Evolutionary conservation across 2,797 vertebrate species (phyloP).

Genomic region (Mareca strepera): DNA sequence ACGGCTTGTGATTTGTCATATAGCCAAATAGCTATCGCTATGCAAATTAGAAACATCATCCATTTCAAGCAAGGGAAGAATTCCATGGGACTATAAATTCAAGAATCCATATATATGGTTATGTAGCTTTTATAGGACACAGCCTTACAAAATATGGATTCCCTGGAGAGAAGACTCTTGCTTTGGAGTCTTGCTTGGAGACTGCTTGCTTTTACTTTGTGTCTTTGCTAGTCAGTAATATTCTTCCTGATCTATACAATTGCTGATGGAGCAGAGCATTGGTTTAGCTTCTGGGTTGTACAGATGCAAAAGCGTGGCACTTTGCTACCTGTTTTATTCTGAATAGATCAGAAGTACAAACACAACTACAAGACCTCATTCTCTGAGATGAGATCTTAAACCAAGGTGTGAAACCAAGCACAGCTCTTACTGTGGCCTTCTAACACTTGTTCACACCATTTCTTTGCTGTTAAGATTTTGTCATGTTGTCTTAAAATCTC

Average conservation of each 20-base stretch:
- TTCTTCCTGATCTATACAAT: background rate
- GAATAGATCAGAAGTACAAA: background rate
- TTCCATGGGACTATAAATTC: background rate
- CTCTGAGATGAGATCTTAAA: background rate
- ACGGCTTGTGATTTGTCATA: background rate
- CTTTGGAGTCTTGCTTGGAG: too few relatives aligned
- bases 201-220: background rate
- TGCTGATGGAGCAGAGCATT: background rate
- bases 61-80: background rate
- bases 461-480: background rate
- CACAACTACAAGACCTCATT: background rate
- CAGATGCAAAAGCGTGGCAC: background rate
- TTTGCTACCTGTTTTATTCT: background rate
- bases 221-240: background rate
- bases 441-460: background rate
- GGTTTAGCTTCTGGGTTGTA: background rate
- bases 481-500: background rate
- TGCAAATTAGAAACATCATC: background rate
- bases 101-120: background rate
- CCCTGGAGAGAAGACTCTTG: background rate
- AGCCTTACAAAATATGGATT: background rate
- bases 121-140: background rate
- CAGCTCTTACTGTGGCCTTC: background rate
- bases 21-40: accelerated
- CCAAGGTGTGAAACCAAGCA: background rate